Conservation (phyloP, 2,797 vertebrate genomes). For the Falco berigora region DNA sequence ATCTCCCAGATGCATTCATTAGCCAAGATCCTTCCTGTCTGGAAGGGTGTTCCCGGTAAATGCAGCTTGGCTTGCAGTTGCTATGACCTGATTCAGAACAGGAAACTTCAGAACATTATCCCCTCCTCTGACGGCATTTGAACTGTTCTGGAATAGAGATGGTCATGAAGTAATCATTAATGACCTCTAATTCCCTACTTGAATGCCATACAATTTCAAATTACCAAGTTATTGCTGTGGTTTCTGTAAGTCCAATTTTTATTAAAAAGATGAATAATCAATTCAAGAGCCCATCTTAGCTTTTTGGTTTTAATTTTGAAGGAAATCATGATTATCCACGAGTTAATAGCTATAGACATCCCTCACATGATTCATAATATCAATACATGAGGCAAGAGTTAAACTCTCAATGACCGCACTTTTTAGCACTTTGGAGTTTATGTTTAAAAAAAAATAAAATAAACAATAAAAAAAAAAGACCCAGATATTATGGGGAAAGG, state of each 20-base stretch:
- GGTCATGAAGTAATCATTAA: neutral
- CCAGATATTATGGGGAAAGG: neutral
- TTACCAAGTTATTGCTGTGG: neutral
- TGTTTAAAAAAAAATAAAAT: neutral
- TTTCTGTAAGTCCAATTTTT: neutral
- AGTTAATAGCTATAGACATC: neutral
- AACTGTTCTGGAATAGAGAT: slow-evolving; percentile 2
- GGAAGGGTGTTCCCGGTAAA: slow-evolving; percentile 44
- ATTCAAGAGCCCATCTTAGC: neutral
- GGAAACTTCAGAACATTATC: slow-evolving; percentile 5
- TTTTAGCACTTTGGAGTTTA: neutral
- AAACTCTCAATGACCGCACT: neutral
- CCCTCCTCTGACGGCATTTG: neutral
- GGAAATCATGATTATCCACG: neutral
- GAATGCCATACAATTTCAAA: neutral
- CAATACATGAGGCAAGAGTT: neutral
- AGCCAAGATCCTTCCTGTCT: slow-evolving; percentile 49
- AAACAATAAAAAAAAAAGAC: neutral
- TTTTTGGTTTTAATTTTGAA: neutral
- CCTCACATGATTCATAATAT: neutral
- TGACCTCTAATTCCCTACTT: neutral
- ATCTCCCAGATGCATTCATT: slow-evolving; percentile 43
- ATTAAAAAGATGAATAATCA: neutral
- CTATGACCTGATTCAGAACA: slow-evolving; percentile 32
- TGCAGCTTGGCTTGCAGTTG: slow-evolving; percentile 21